Conservation (phyloP, 2,797 vertebrate genomes). For the Sternarchorhynchus goeldii region DNA sequence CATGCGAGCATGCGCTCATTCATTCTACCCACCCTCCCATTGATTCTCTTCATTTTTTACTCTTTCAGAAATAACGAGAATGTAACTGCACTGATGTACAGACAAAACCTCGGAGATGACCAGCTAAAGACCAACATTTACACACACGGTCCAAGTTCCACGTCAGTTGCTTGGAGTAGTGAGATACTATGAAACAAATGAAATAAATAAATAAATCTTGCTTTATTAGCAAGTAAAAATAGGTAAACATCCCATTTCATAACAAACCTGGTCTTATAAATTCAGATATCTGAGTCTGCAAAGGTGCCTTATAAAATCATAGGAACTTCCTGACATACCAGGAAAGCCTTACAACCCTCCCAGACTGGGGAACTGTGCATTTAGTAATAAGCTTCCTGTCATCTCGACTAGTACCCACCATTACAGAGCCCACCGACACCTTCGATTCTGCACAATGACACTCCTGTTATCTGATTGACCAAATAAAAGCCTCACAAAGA, state of each 20-base stretch:
- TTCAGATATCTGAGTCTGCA: too few species aligned
- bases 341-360: not conserved
- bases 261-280: too few species aligned
- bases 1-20: constrained; percentile 67
- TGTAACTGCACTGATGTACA: constrained; percentile 78
- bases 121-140: constrained; percentile 71
- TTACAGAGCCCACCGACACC: not conserved
- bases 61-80: constrained; percentile 64
- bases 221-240: too few species aligned
- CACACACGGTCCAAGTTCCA: not conserved
- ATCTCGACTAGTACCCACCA: not conserved
- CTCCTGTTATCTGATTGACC: not conserved
- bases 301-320: too few species aligned
- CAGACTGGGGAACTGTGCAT: not conserved
- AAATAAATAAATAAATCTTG: not conserved
- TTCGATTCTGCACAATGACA: not conserved
- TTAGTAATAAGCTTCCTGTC: not conserved
- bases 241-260: too few species aligned
- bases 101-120: constrained; percentile 71
- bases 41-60: constrained; percentile 48
- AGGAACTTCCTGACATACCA: too few species aligned
- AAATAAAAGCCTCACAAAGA: not conserved
- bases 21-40: constrained; percentile 56
- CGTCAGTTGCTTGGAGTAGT: not conserved
- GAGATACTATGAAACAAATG: not conserved